Base-by-base conservation (phyloP, 2,113 vertebrate species). In the Sinocyclocheilus anophthalmus region DNA sequence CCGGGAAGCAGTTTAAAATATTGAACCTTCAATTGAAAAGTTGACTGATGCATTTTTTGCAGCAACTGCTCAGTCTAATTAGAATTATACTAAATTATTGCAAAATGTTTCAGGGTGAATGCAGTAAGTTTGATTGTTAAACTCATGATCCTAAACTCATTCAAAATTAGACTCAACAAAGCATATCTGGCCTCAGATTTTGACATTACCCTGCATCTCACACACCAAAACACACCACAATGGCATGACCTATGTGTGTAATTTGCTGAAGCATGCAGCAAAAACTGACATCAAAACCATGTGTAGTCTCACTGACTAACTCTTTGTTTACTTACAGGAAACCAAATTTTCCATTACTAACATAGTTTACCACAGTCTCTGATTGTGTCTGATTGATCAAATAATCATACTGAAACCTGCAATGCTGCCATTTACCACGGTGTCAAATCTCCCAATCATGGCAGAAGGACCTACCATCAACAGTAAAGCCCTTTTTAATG, bases 341-440 rank as follows among this genome's bases (percentile, higher is more conserved):
- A 80, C 57, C 37, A 80, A 63, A 45, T 80, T 4, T 80, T 80
- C 13, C 37, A 45, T 61, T 61, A 63, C 77, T n/a, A 63, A 24
- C 33, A 55, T 0, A 61, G 5, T 61, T 61, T 77, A 30, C 24
- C 48, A 26, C 2, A 0, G 9, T 57, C 12, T 61, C 57, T 26
- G 26, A 26, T 26, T 26, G 22, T 50, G 73, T 11, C 22, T 48
- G 13, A 50, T 26, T 77, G 14, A 33, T 77, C 37, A 12, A 75
- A 24, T 42, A 6, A 48, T 12, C 8, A 11, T 65, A n/a, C n/a
- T 77, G 14, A 18, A 20, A 77, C 50, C 48, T 50, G 48, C 1
- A n/a, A 1, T 59, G 0, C 14, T 42, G 11, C 24, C 6, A 61
- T 3, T 13, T 20, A 33, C 30, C 30, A 76, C 45, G 1, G 3